phyloP scores from a whole-genome alignment of 2,113 vertebrate genomes.

The Ageneiosus marmoratus region DNA sequence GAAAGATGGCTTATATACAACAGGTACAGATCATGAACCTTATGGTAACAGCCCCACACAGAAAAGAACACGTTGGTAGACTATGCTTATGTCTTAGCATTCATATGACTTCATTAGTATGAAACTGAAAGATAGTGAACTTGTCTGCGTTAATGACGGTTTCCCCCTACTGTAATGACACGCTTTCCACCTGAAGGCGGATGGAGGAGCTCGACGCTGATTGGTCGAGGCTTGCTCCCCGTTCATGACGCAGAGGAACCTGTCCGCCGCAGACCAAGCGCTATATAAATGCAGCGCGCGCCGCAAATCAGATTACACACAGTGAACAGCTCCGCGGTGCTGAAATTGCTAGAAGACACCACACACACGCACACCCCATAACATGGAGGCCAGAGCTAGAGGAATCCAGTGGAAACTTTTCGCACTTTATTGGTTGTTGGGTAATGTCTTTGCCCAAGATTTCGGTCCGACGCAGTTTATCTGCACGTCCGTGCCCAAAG shows the following conservation, averaged over 20 bases:
- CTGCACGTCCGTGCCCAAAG: slow-evolving; percentile 94
- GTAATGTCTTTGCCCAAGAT: slow-evolving; percentile 76
- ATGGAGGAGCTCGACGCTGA: slow-evolving; percentile 30
- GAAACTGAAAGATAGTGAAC: no score
- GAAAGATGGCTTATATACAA: neutral
- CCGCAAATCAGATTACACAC: slow-evolving; percentile 59
- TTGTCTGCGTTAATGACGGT: neutral
- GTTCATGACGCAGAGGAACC: slow-evolving; percentile 69
- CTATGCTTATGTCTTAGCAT: neutral
- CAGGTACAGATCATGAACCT: neutral
- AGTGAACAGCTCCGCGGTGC: slow-evolving; percentile 53
- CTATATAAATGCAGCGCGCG: slow-evolving; percentile 70
- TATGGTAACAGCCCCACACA: neutral
- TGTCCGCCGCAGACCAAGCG: slow-evolving; percentile 61
- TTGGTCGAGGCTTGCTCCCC: slow-evolving; percentile 57
- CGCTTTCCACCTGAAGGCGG: slow-evolving; percentile 51
- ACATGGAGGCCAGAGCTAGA: slow-evolving; percentile 60
- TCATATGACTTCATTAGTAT: neutral
- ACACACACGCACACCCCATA: slow-evolving; percentile 16
- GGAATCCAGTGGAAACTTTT: slow-evolving; percentile 75
- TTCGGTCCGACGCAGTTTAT: slow-evolving; percentile 92
- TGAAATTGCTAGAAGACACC: slow-evolving; percentile 36
- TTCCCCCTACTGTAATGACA: slow-evolving; percentile 48
- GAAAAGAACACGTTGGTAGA: neutral
- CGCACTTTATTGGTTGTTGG: slow-evolving; percentile 69